Evolutionary conservation across 2,888 invertebrate genomes (phyloP), one percentile per base, ranked within the genome.

Genomic region (Macrosoma leucophasiata): DNA sequence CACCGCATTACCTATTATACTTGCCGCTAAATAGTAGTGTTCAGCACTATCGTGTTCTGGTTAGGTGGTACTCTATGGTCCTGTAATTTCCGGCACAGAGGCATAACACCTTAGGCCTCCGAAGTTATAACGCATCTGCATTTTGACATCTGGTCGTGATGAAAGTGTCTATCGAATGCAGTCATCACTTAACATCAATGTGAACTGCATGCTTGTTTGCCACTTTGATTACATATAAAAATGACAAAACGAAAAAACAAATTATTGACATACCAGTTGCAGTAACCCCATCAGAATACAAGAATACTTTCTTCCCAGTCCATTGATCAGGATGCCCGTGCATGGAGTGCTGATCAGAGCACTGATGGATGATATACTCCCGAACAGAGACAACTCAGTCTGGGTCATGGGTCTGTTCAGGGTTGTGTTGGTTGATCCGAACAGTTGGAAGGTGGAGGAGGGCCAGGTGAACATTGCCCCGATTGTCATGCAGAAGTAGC

Each of bases 381-480:
- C 65, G 5, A 66, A 46, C 3, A 69, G 44, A 0, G 66, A 50
- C n/a, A 60, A 28, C 32, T 69, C 68, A 0, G 50, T 52, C 3
- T 62, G 54, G 0, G 43, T 46, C 62, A 64, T 63, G 1, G 55
- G 50, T 22, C 63, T 39, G 22, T 54, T 32, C 1, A 66, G 48
- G 0, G 62, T 57, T 2, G 62, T 64, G 43, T 58, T 55, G 6
- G 39, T 32, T 0, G 66, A 62, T 14, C 51, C 52, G 49, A 77
- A 78, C 7, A 72, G 52, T 1, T 57, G 54, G 1, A 72, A 43
- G 0, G 68, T 72, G 1, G 72, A 67, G 0, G 76, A 75, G 0
- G 77, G 77, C 75, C 75, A 78, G 0, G 70, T 55, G 37, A 57
- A 63, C 36, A 67, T 58, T 1, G 76, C 29, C 0, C 74, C 69